These are phyloP conservation scores for Myoxocephalus aenaeus DNA, from an alignment of 2,797 vertebrate species.

Conservation along the genomic window DNA sequence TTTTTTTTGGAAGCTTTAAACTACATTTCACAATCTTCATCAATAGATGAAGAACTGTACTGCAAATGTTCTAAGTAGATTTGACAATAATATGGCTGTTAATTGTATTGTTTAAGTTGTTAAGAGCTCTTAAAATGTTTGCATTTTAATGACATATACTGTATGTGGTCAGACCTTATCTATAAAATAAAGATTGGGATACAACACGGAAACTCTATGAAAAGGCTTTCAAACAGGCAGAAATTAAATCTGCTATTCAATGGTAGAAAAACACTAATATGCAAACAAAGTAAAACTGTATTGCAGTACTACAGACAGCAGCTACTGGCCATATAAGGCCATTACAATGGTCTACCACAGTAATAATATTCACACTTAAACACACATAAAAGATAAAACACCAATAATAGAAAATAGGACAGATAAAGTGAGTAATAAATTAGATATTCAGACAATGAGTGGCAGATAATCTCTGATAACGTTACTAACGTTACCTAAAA, in stretches of 20 bases:
- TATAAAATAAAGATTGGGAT: not conserved
- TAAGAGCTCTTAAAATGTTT: not conserved
- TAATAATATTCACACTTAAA: constrained; percentile 7
- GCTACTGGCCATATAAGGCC: not conserved
- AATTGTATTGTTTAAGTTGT: not conserved
- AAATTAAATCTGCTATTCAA: not conserved
- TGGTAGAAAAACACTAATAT: not conserved
- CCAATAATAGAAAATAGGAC: constrained; percentile 14
- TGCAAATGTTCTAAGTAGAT: not conserved
- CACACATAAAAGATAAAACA: constrained; percentile 7
- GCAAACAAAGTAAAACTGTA: not conserved
- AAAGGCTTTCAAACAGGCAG: not conserved
- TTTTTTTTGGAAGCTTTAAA: not conserved
- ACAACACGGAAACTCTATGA: not conserved
- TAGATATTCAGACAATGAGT: constrained; percentile 10
- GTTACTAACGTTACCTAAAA: not conserved
- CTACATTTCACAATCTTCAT: not conserved
- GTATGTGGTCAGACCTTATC: not conserved
- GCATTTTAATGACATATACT: not conserved
- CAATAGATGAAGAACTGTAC: not conserved
- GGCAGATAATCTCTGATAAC: constrained; percentile 23
- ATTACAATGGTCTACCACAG: not conserved
- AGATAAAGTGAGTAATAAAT: constrained; percentile 17
- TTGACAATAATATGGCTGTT: not conserved
- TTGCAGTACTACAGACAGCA: not conserved